These are phyloP conservation scores for Drosophila bocqueti DNA, from an alignment of 1,140 invertebrate species.

Conservation along the genomic window DNA sequence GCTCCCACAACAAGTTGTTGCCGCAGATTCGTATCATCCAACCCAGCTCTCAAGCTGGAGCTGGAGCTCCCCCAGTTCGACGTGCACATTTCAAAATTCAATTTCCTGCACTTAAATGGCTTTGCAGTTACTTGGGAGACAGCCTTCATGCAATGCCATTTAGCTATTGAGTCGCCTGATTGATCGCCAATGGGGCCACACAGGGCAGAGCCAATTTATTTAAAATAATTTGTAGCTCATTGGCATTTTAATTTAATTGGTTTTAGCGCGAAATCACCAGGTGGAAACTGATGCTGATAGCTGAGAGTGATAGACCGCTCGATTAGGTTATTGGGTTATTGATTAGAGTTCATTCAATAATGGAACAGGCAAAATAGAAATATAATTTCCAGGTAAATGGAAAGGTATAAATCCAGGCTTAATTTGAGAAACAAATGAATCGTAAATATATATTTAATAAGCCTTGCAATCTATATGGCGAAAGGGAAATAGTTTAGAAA, in stretches of 20 bases:
- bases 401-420: background rate
- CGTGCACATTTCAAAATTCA: constrained; percentile 62
- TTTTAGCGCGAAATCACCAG: constrained; percentile 4
- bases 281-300: background rate
- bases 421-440: too few relatives aligned
- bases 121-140: constrained; percentile 57
- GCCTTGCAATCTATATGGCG: too few relatives aligned
- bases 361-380: background rate
- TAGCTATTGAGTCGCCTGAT: constrained; percentile 32
- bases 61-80: constrained; percentile 13
- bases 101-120: constrained; percentile 80
- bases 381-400: background rate
- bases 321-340: constrained; percentile 6
- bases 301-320: background rate
- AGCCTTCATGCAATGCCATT: background rate
- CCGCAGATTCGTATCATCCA: constrained; percentile 42
- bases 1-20: constrained; percentile 54
- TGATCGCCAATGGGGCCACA: constrained; percentile 9
- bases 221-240: constrained; percentile 2
- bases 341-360: background rate
- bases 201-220: constrained; percentile 14
- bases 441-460: background rate
- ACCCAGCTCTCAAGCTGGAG: constrained; percentile 14
- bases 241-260: constrained; percentile 5
- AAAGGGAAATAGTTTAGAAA: background rate